These are phyloP conservation scores for Chymomyza fuscimana DNA, from an alignment of 2,888 invertebrate genomes.

Conservation along the genomic window DNA sequence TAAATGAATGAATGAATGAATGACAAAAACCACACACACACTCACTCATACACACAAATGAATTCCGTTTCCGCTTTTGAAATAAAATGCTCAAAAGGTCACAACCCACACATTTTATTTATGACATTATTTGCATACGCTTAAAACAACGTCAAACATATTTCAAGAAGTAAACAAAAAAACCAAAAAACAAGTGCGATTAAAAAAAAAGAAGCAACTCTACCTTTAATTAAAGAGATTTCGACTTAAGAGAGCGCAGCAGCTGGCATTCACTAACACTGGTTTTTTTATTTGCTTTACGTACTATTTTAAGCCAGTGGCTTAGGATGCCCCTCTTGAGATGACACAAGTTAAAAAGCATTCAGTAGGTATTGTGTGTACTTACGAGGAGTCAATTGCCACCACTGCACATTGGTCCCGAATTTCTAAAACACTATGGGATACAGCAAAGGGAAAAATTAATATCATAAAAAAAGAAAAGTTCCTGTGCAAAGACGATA, in stretches of 20 bases:
- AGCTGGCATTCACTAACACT: not conserved
- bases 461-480: no score
- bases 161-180: conserved; percentile 21
- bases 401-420: no score
- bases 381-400: no score
- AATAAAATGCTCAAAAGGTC: conserved; percentile 26
- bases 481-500: no score
- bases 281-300: no score
- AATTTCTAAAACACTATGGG: no score
- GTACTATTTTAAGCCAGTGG: no score
- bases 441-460: no score
- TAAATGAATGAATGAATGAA: conserved; percentile 58
- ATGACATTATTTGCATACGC: conserved; percentile 62
- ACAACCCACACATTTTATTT: conserved; percentile 39
- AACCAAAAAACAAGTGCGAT: conserved; percentile 19
- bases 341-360: no score
- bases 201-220: conserved; percentile 16
- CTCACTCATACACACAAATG: not conserved
- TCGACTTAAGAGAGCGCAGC: conserved; percentile 21
- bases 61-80: not conserved
- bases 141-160: conserved; percentile 29
- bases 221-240: conserved; percentile 61
- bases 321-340: no score
- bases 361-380: no score
- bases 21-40: not conserved